phyloP scores from a whole-genome alignment of 1,140 invertebrate genomes.

The Galleria mellonella region DNA sequence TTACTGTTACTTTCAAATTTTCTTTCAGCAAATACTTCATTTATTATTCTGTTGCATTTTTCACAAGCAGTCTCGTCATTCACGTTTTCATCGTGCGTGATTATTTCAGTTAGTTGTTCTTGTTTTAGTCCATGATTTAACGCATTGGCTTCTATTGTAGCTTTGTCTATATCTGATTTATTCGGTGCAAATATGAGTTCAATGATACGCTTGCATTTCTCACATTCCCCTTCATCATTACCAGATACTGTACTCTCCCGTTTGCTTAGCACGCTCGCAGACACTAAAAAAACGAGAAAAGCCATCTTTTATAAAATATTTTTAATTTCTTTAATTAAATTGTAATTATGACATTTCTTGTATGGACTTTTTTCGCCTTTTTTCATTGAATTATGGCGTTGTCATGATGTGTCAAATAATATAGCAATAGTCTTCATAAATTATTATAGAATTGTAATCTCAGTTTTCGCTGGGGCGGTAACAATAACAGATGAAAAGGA shows the following conservation, averaged over 20 bases:
- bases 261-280: slow-evolving; percentile 9
- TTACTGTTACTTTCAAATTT: background rate
- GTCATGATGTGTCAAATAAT: no score
- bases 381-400: slow-evolving; percentile 11
- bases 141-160: no score
- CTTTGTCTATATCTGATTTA: background rate
- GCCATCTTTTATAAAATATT: slow-evolving; percentile 5
- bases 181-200: slow-evolving; percentile 12
- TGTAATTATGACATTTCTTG: background rate
- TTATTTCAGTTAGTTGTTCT: background rate
- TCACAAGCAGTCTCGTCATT: background rate
- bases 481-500: no score
- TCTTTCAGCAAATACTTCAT: no score
- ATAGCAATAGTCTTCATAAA: no score
- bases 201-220: slow-evolving; percentile 17
- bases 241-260: slow-evolving; percentile 15
- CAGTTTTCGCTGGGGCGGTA: no score
- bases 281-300: slow-evolving; percentile 31
- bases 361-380: slow-evolving; percentile 21
- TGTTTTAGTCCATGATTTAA: no score
- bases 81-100: background rate
- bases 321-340: background rate
- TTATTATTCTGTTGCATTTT: no score
- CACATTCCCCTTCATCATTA: slow-evolving; percentile 10
- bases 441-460: no score